Conservation (phyloP, 2,797 vertebrate species). For the Iguana delicatissima region DNA sequence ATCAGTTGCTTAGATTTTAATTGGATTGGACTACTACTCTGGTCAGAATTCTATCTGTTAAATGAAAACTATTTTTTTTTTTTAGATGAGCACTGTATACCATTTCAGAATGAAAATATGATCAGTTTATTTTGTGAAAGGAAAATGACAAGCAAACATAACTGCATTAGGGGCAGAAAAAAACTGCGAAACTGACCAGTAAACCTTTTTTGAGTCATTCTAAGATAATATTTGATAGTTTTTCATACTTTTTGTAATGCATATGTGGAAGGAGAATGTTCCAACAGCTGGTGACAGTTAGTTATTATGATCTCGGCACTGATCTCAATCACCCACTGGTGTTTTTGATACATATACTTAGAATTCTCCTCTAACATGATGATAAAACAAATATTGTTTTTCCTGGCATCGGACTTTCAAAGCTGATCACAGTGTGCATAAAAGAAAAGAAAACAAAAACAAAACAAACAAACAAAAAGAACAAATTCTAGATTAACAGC, state of each 20-base stretch:
- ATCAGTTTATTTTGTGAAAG: neutral
- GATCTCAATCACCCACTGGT: neutral
- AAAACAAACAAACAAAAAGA: neutral
- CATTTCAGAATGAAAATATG: neutral
- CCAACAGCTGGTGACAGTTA: constrained; percentile 47
- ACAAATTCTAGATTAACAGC: constrained; percentile 7
- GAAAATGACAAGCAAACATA: neutral
- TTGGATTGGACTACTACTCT: neutral
- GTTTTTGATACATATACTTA: constrained; percentile 43
- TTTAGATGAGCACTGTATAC: neutral
- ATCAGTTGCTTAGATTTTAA: neutral
- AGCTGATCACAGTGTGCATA: neutral
- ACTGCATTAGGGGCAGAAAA: neutral
- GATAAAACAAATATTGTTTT: constrained; percentile 43
- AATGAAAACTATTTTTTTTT: neutral
- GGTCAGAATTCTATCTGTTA: neutral
- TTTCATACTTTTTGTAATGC: constrained; percentile 20
- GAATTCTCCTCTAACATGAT: constrained; percentile 39
- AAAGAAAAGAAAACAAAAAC: neutral
- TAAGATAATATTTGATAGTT: constrained; percentile 21
- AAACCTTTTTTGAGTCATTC: constrained; percentile 7
- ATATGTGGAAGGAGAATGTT: constrained; percentile 25
- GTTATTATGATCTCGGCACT: constrained; percentile 19
- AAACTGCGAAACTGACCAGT: neutral
- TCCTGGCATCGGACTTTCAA: neutral